phyloP scores from a whole-genome alignment of 2,113 vertebrate genomes.

The Conger conger region DNA sequence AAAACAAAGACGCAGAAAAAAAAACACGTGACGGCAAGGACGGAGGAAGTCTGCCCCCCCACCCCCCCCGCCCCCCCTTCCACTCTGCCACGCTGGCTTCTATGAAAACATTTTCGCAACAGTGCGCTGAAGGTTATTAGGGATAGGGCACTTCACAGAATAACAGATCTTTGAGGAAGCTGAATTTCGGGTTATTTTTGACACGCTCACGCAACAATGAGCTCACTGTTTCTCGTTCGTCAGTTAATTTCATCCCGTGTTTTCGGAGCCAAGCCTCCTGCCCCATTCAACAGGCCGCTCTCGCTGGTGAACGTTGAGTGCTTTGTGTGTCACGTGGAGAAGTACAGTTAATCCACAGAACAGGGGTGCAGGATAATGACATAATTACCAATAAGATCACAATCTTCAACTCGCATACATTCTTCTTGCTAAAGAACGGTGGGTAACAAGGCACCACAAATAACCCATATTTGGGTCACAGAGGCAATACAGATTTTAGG shows the following conservation, averaged over 20 bases:
- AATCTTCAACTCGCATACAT: neutral
- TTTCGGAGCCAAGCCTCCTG: constrained; percentile 28
- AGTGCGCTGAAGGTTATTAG: constrained; percentile 44
- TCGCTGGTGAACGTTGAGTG: constrained; percentile 24
- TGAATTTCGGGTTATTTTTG: constrained; percentile 33
- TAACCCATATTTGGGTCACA: constrained; percentile 47
- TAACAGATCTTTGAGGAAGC: constrained; percentile 38
- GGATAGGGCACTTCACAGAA: constrained; percentile 41
- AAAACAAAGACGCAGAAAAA: constrained; percentile 52
- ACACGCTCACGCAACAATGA: constrained; percentile 32
- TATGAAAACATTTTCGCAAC: constrained; percentile 52
- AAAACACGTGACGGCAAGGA: constrained; percentile 33
- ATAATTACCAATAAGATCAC: constrained; percentile 44
- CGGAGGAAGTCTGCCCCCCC: constrained; percentile 51
- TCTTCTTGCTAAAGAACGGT: too few species aligned
- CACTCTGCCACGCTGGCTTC: constrained; percentile 37
- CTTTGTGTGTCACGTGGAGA: neutral
- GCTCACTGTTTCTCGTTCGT: constrained; percentile 35
- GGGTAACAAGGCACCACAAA: neutral
- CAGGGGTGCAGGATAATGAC: constrained; percentile 29
- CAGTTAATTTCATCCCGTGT: constrained; percentile 35
- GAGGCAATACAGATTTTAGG: constrained; percentile 47
- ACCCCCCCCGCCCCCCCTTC: neutral
- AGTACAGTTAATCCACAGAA: neutral
- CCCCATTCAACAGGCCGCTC: constrained; percentile 5